Conservation (phyloP, 2,888 invertebrate genomes). For the Ryuthela nishihirai region DNA sequence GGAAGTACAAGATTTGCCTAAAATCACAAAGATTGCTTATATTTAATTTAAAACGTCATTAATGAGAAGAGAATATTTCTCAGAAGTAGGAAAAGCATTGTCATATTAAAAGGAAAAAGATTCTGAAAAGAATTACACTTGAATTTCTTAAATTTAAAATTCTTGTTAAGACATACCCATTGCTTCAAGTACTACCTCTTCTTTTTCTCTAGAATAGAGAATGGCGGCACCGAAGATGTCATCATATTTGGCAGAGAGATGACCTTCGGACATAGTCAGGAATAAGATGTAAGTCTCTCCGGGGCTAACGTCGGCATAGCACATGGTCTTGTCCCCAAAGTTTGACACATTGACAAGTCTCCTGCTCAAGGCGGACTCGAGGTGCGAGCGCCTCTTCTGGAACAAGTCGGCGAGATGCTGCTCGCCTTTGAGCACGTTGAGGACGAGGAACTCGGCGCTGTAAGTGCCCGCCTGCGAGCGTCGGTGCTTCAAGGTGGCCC, state of each 20-base stretch:
- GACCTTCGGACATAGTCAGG: too few species aligned
- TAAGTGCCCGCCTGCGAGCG: slow-evolving; percentile 6
- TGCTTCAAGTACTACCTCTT: slow-evolving; percentile 20
- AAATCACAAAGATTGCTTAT: too few species aligned
- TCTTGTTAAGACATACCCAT: slow-evolving; percentile 13
- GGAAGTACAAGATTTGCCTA: too few species aligned
- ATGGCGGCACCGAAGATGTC: slow-evolving; percentile 23
- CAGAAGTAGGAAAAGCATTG: too few species aligned
- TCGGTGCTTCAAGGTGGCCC: slow-evolving; percentile 14
- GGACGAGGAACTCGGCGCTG: slow-evolving; percentile 26
- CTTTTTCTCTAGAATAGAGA: slow-evolving; percentile 24
- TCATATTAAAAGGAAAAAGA: too few species aligned
- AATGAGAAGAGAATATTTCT: too few species aligned
- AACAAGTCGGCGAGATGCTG: slow-evolving; percentile 16
- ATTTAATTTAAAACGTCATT: too few species aligned
- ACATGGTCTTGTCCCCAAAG: slow-evolving; percentile 24
- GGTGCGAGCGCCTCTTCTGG: slow-evolving; percentile 10
- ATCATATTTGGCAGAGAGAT: slow-evolving; percentile 26
- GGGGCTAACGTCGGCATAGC: slow-evolving; percentile 25
- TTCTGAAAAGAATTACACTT: too few species aligned
- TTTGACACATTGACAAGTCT: slow-evolving; percentile 27
- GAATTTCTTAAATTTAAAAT: too few species aligned
- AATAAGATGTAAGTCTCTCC: slow-evolving; percentile 31
- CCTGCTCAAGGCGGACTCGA: slow-evolving; percentile 24
- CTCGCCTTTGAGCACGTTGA: slow-evolving; percentile 30